Percentiles rank a stretch among this genome's conserved stretches.
Evolutionary conservation across 2,797 vertebrate species (phyloP).

Genomic region (Pogoniulus pusillus): DNA sequence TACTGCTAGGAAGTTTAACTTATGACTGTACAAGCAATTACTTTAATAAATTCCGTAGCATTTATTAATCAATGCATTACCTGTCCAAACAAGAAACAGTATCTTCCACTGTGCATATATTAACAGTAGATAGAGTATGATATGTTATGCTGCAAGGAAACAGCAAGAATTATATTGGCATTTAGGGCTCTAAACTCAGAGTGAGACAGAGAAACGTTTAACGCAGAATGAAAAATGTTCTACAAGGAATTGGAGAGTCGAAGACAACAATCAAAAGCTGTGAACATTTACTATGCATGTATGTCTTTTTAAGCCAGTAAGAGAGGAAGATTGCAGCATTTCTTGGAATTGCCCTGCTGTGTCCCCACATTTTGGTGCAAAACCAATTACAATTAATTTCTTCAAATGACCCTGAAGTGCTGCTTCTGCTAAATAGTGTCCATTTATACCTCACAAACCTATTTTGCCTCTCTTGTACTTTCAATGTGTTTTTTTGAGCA

Average conservation of each 20-base stretch:
- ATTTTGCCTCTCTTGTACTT: background rate
- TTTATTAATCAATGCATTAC: slow-evolving; percentile 47
- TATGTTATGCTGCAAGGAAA: slow-evolving; percentile 10
- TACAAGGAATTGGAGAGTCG: background rate
- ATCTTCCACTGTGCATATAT: background rate
- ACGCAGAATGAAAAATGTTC: slow-evolving; percentile 12
- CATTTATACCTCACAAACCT: background rate
- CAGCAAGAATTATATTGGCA: background rate
- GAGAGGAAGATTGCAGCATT: background rate
- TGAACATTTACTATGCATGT: slow-evolving; percentile 34
- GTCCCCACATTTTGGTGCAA: slow-evolving; percentile 6
- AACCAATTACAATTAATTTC: slow-evolving; percentile 30
- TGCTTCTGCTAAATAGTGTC: background rate
- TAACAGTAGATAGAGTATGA: background rate
- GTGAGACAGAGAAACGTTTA: slow-evolving; percentile 14
- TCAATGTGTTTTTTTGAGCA: background rate
- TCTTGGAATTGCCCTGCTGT: slow-evolving; percentile 14
- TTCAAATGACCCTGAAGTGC: slow-evolving; percentile 6
- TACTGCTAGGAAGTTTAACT: background rate
- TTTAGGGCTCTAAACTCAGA: background rate
- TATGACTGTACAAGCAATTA: slow-evolving; percentile 10
- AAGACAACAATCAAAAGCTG: background rate
- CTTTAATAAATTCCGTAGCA: slow-evolving; percentile 36
- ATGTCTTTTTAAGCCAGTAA: slow-evolving; percentile 8
- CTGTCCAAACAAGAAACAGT: slow-evolving; percentile 49